Conservation (phyloP, 2,888 invertebrate species). For the Fragum sueziense region DNA sequence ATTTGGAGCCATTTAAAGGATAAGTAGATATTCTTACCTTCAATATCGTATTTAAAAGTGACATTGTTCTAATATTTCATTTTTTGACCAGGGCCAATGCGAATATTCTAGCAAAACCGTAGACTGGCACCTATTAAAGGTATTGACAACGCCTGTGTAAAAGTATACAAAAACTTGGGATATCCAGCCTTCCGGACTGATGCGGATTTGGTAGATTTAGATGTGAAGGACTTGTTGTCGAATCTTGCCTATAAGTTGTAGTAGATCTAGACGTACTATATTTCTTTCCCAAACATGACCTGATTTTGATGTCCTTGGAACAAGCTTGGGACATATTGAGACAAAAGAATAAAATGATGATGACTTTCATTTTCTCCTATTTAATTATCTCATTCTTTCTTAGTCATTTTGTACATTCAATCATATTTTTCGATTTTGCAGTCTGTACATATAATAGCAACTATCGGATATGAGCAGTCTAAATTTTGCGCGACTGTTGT, state of each 20-base stretch:
- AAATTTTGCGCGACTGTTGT: background rate
- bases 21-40: no score
- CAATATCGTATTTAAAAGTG: no score
- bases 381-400: no score
- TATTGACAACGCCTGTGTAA: conserved; percentile 30
- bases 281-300: background rate
- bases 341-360: background rate
- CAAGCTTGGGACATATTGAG: background rate
- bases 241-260: conserved; percentile 14
- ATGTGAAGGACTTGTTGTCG: background rate
- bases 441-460: background rate
- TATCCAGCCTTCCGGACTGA: conserved; percentile 14
- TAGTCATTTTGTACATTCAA: background rate
- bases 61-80: no score
- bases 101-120: no score
- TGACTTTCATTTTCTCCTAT: background rate
- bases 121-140: conserved; percentile 19
- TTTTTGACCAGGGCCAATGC: no score
- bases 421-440: background rate
- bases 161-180: conserved; percentile 31
- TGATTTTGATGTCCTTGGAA: background rate
- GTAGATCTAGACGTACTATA: no score
- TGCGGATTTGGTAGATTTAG: background rate
- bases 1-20: no score
- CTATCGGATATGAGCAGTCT: background rate